phyloP scores from a whole-genome alignment of 2,797 vertebrate genomes.

The Acanthis flammea region DNA sequence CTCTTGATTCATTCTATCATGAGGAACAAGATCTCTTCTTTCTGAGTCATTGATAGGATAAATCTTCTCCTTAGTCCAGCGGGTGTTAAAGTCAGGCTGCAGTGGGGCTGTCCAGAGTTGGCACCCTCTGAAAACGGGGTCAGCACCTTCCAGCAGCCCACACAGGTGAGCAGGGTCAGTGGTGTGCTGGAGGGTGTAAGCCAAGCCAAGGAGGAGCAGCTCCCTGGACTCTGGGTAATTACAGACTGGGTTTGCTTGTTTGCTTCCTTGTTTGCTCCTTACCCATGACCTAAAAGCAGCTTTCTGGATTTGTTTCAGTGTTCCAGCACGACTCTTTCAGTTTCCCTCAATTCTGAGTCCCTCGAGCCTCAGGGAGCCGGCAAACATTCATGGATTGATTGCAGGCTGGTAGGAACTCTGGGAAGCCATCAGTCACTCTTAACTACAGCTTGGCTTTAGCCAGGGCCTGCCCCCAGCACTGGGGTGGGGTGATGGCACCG shows the following conservation, averaged over 20 bases:
- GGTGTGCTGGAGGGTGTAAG: neutral
- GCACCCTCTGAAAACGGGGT: neutral
- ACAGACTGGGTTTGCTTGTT: neutral
- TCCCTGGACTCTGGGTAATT: neutral
- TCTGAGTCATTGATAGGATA: neutral
- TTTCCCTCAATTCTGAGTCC: neutral
- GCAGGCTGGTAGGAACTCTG: neutral
- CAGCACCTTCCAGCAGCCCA: neutral
- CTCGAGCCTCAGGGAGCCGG: neutral
- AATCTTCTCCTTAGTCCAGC: neutral
- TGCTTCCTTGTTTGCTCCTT: neutral
- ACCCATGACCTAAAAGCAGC: neutral
- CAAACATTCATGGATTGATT: neutral
- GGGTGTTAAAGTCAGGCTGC: neutral
- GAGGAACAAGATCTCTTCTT: neutral
- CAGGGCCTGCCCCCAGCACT: neutral
- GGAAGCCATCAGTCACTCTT: neutral
- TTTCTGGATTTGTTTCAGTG: neutral
- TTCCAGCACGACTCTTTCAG: neutral
- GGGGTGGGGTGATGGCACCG: accelerated
- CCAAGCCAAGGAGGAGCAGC: neutral
- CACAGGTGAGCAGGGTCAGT: accelerated
- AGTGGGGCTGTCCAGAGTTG: neutral
- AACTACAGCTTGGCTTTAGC: neutral
- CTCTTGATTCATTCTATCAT: neutral